Evolutionary conservation across 2,888 invertebrate genomes (phyloP).

Genomic region (Drosophila borealis): DNA sequence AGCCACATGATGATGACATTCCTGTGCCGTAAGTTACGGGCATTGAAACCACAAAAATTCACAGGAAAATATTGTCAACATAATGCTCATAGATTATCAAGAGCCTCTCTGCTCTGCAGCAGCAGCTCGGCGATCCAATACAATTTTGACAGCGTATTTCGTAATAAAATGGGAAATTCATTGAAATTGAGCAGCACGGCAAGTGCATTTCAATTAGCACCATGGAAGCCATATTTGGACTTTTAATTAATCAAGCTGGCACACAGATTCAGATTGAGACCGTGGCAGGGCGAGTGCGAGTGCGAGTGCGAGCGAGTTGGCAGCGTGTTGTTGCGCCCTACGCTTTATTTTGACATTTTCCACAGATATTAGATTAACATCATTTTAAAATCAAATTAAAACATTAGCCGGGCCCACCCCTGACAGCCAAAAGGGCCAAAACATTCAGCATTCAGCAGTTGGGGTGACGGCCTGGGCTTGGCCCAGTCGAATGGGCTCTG

Average conservation of each 20-base stretch:
- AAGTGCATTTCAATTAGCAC: constrained; percentile 80
- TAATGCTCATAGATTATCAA: constrained; percentile 75
- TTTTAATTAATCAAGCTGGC: constrained; percentile 70
- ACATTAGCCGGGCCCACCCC: constrained; percentile 79
- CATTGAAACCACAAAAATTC: constrained; percentile 64
- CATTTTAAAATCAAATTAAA: constrained; percentile 83
- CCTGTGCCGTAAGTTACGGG: constrained; percentile 32
- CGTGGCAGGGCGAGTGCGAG: neutral
- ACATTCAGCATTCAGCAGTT: constrained; percentile 35
- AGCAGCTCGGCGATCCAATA: constrained; percentile 48
- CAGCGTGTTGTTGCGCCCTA: constrained; percentile 27
- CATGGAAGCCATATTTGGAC: constrained; percentile 56
- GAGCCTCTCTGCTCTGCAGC: constrained; percentile 24
- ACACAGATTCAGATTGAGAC: neutral
- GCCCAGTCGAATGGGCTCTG: constrained; percentile 25
- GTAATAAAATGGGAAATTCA: constrained; percentile 80
- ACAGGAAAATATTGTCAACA: constrained; percentile 81
- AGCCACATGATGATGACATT: constrained; percentile 59
- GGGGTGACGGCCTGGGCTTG: neutral
- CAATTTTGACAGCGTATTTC: constrained; percentile 80
- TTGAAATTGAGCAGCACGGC: constrained; percentile 74
- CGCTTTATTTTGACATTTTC: constrained; percentile 83
- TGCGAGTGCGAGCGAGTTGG: constrained; percentile 18
- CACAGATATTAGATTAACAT: constrained; percentile 84
- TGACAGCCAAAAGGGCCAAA: constrained; percentile 28